Base-by-base conservation (phyloP, 2,888 invertebrate species). In the Hirtodrosophila cameraria region DNA sequence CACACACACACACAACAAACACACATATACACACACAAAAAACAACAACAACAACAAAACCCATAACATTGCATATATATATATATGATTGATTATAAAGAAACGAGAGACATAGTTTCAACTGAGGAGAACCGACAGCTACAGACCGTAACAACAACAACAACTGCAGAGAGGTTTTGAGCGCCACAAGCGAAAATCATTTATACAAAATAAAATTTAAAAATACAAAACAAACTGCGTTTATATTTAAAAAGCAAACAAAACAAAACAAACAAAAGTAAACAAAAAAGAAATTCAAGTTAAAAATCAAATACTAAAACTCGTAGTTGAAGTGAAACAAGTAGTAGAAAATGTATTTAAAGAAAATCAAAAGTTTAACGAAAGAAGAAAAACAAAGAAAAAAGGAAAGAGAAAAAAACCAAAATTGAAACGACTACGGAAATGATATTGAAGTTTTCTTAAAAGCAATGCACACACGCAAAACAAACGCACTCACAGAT, bases 131-230 rank as follows among this genome's bases (percentile, higher is more conserved):
- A 60, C 67, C 67, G 74, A 62, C 54, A 69, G 69, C 62, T 68
- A 71, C 62, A 70, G 73, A 80, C 67, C 77, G 61, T 45, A 57
- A 60, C 53, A 72, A 66, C 50, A 55, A 49, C 77, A 80, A 60
- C 52, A 72, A 66, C 50, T 60, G 53, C 77, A 80, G 72, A 74
- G 74, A 74, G 74, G 72, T 77, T 81, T 66, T 77, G 67, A 67
- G 64, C 78, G 67, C 70, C 71, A 71, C 63, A 75, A 74, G 85
- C 67, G 70, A 78, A 77, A 78, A 78, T 78, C 85, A 84, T 80
- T 80, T 80, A 74, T 80, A 81, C 61, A 80, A 81, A 80, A 74
- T 63, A 74, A 74, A 74, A 52, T 38, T 55, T 13, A 64, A 68
- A 69, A 63, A 57, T 50, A 25, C 28, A 43, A 61, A 62, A 63